These are phyloP conservation scores for Petaurus breviceps DNA, from an alignment of 2,113 vertebrate species.

Conservation along the genomic window DNA sequence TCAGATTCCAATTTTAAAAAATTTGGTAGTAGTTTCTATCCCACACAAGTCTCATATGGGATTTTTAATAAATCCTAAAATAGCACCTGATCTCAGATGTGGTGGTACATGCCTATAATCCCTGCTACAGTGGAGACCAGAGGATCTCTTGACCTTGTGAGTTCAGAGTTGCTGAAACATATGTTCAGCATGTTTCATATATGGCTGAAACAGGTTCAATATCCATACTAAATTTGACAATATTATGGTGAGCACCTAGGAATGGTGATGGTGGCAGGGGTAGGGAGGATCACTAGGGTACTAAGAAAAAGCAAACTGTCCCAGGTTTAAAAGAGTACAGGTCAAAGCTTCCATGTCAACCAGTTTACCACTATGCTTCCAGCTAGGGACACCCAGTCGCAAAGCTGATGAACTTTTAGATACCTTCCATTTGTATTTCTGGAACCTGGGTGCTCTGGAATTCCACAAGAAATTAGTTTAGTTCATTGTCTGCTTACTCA, in stretches of 20 bases:
- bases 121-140: neutral
- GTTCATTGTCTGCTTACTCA: neutral
- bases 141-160: neutral
- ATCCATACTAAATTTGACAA: neutral
- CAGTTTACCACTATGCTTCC: neutral
- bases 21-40: no score
- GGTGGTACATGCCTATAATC: neutral
- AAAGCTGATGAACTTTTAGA: neutral
- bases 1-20: no score
- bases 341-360: neutral
- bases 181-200: no score
- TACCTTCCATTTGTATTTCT: neutral
- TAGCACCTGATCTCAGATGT: neutral
- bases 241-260: neutral
- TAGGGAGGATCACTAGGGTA: accelerated
- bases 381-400: neutral
- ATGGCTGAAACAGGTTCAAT: neutral
- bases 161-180: neutral
- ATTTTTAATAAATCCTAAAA: neutral
- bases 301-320: neutral
- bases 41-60: neutral
- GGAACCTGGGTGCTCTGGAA: neutral
- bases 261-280: neutral
- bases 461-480: neutral
- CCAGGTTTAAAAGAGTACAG: neutral